Conservation (phyloP, 2,113 vertebrate genomes). For the Rhinolophus sinicus region DNA sequence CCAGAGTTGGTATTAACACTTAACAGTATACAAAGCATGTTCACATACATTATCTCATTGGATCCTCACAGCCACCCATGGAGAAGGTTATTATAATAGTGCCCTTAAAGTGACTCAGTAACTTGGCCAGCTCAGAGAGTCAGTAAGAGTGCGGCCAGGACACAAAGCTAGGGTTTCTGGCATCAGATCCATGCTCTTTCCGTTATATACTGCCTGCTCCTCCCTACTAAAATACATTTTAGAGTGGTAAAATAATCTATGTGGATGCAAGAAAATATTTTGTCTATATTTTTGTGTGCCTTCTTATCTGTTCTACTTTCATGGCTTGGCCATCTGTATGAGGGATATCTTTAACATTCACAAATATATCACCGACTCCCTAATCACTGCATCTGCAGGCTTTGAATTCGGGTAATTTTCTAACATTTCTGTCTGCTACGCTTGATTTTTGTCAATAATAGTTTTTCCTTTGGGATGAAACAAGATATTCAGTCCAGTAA, state of each 20-base stretch:
- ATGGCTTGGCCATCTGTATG: background rate
- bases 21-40: background rate
- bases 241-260: background rate
- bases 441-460: background rate
- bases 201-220: background rate
- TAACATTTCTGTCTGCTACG: background rate
- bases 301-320: background rate
- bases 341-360: background rate
- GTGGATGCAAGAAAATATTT: background rate
- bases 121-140: background rate
- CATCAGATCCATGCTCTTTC: background rate
- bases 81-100: background rate
- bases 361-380: background rate
- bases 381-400: background rate
- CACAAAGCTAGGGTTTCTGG: background rate
- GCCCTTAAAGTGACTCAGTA: background rate
- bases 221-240: slow-evolving; percentile 7
- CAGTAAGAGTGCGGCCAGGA: background rate
- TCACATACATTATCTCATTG: background rate
- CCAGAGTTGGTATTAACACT: background rate
- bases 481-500: background rate
- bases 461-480: slow-evolving; percentile 18
- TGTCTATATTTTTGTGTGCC: background rate
- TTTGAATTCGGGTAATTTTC: slow-evolving; percentile 28
- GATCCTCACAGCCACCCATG: background rate